Evolutionary conservation across 2,888 invertebrate species (phyloP), one percentile per base, ranked within the genome.

Genomic region (Pyrrhosoma nymphula): DNA sequence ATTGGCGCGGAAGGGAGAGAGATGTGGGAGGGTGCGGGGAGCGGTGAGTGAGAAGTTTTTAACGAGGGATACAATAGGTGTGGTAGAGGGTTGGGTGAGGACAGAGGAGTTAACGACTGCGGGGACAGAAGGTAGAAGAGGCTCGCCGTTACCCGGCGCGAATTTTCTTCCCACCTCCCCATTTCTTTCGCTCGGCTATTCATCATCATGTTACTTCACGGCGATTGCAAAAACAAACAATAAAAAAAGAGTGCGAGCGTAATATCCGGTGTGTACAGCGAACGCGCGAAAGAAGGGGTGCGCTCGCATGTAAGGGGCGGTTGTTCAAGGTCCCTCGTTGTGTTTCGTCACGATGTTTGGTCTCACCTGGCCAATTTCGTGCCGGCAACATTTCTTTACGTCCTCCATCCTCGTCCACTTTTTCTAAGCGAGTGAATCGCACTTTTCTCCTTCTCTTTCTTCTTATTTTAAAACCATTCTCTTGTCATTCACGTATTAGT

Each of bases 281-380:
- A 35, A 8, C 47, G 47, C 20, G 35, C 82, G n/a, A 47, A 47
- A 8, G 47, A n/a, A 35, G 82, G 82, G 23, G 12, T 30, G 82
- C 35, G 82, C n/a, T 30, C 82, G 12, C 16, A 12, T 26, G 4
- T 26, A 69, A 69, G 69, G 69, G 47, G 47, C 26, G 69, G 69
- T 10, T 35, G 35, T 18, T 35, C 82, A 82, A 82, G 82, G 82
- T 82, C 82, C 82, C 69, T 60, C 69, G 4, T 47, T 16, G 35
- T 82, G 82, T 82, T 82, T 82, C 82, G 30, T 82, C 82, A 82
- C 82, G 69, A 20, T 69, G 82, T 82, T 82, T 82, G 82, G 82
- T 82, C 82, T 82, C 82, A 35, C 82, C 30, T 82, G 35, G 35
- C 30, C 30, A 82, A 82, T 35, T 18, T 35, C 82, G 35, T 18